A percentile compares a stretch with the other conserved stretches of the same genome.
Evolutionary conservation across 2,113 vertebrate genomes (phyloP).

Genomic region (Calypte anna): DNA sequence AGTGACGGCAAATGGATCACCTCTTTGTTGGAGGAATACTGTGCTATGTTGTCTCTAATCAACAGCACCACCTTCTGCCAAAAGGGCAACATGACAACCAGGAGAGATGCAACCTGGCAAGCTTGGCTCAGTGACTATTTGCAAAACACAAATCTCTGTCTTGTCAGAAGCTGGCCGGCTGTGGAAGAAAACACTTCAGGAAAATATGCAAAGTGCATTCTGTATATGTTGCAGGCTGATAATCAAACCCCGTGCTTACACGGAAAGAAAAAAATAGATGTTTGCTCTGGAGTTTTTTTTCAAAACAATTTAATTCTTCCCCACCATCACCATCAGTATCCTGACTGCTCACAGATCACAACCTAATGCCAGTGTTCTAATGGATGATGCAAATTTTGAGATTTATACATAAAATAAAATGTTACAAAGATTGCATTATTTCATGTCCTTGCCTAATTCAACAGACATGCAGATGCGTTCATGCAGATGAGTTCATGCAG

Average conservation of each 20-base stretch:
- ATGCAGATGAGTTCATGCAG: not conserved
- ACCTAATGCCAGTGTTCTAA: not conserved
- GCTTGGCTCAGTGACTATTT: not conserved
- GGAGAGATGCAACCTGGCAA: too few species aligned
- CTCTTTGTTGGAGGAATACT: not conserved
- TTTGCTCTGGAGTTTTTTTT: not conserved
- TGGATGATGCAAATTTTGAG: not conserved
- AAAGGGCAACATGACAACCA: not conserved
- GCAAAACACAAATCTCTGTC: not conserved
- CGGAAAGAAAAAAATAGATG: not conserved
- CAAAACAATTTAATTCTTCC: not conserved
- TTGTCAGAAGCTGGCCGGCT: not conserved
- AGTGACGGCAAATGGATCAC: conserved; percentile 24
- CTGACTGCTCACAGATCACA: not conserved
- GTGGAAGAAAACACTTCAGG: not conserved
- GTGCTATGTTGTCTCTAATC: conserved; percentile 20
- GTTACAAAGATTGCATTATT: not conserved
- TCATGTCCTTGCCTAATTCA: not conserved
- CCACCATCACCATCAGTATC: not conserved
- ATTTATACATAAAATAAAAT: not conserved
- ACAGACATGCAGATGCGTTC: not conserved
- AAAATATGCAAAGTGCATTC: not conserved
- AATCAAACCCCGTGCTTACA: not conserved
- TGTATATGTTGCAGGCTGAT: not conserved
- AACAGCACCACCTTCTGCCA: conserved; percentile 79